Evolutionary conservation across 2,797 vertebrate species (phyloP).

Genomic region (Phoeniculus purpureus): DNA sequence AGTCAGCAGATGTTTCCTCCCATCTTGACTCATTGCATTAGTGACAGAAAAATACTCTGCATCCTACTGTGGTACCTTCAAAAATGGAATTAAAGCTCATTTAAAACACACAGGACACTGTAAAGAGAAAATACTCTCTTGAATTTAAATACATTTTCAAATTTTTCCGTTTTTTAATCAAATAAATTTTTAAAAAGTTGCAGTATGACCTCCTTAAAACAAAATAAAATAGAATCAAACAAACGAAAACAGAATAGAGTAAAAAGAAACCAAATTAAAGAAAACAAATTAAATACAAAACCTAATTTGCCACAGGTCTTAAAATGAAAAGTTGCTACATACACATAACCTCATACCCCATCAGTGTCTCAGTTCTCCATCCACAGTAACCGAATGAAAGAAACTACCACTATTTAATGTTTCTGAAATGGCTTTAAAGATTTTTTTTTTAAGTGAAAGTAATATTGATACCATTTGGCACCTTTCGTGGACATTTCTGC

Average conservation of each 20-base stretch:
- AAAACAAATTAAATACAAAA: not conserved
- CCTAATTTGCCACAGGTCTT: not conserved
- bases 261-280: not conserved
- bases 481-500: not conserved
- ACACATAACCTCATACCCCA: accelerated
- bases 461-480: not conserved
- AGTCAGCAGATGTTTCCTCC: slow-evolving; percentile 34
- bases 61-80: not conserved
- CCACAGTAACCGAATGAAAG: not conserved
- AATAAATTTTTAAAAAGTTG: not conserved
- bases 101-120: not conserved
- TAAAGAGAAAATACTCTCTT: not conserved
- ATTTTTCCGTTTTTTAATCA: not conserved
- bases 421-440: not conserved
- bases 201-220: not conserved
- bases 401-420: not conserved
- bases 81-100: not conserved
- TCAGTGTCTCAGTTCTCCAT: not conserved
- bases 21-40: not conserved
- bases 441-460: not conserved
- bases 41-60: not conserved
- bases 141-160: not conserved
- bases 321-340: not conserved
- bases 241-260: not conserved
- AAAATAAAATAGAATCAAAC: not conserved